These are phyloP conservation scores for Morbakka virulenta DNA, from an alignment of 30 jellyfish, hydroid and myxozoan species.

Conservation along the genomic window DNA sequence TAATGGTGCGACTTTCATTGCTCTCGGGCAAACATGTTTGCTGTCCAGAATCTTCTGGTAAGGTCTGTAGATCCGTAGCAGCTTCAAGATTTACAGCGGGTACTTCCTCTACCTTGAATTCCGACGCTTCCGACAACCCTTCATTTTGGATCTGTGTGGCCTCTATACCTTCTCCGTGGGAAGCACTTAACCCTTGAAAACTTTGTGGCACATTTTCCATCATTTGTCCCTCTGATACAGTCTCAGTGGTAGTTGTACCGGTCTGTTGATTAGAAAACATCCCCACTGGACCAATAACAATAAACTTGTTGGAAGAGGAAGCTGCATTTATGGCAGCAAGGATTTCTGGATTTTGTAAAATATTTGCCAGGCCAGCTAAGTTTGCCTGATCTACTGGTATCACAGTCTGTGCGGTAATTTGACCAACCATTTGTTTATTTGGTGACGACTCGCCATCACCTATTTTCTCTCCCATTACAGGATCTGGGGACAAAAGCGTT, in stretches of 20 bases:
- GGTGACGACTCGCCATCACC: neutral
- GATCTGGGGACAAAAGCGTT: neutral
- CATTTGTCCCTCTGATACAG: neutral
- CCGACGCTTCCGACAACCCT: neutral
- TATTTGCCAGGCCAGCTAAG: slow-evolving; percentile 95
- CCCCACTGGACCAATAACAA: slow-evolving; percentile 99
- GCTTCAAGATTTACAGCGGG: neutral
- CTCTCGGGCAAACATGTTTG: neutral
- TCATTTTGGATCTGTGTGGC: neutral
- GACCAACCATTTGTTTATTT: slow-evolving; percentile 47
- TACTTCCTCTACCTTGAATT: neutral
- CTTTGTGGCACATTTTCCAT: too few relatives aligned
- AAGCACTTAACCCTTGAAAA: neutral
- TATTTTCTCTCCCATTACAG: neutral
- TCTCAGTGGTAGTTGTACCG: slow-evolving; percentile 42
- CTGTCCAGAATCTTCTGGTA: neutral
- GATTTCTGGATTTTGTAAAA: slow-evolving; percentile 94
- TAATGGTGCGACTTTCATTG: neutral
- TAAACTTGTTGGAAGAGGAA: slow-evolving; percentile 94
- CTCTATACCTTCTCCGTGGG: neutral
- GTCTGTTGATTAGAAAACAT: slow-evolving; percentile 80
- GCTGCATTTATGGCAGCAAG: slow-evolving; percentile 98
- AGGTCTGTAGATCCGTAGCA: neutral
- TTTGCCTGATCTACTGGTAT: slow-evolving; percentile 69
- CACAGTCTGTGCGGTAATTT: slow-evolving; percentile 46